Evolutionary conservation across 2,797 vertebrate genomes (phyloP), one percentile per base, ranked within the genome.

Genomic region (Gila robusta): DNA sequence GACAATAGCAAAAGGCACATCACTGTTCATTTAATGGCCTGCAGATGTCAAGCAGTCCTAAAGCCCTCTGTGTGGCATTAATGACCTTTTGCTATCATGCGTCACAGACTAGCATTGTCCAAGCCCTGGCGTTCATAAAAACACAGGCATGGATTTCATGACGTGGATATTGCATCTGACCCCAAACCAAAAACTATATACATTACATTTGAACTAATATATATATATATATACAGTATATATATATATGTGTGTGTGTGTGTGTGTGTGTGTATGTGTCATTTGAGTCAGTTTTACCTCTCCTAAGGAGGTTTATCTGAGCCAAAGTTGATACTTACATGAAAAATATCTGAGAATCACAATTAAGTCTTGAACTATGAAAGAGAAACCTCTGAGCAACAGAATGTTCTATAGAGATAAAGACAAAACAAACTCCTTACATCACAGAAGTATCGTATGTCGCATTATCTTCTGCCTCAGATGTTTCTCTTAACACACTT

Each of bases 1-100:
- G 85, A 76, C 71, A 84, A 37, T 35, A 77, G 87, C 87, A 82
- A 59, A 69, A 52, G 26, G 41, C 62, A 85, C 59, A 69, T 80
- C 35, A 23, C 16, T 35, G 66, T 69, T 79, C 17, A 41, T 23
- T 21, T 41, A 49, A 69, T 54, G 41, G 74, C 4, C 81, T 84
- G 73, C 90, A 91, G 91, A 91, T 91, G 91, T 89, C 83, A 72
- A 67, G 62, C 64, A 76, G 59, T 71, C 81, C 85, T 86, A 52
- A 37, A 32, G 54, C 19, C 56, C 70, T 56, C 69, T 79, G 62
- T 72, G 87, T 54, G 66, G 74, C 6, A 28, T 79, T 52, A 71
- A 83, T 64, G 39, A 23, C 79, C 52, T 83, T 64, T 76, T 74
- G 86, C 86, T 59, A 76, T 87, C 81, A 84, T 21, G 84, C 87